Conservation (phyloP, 92 coral and sea anemone species). For the Epizoanthus stellaris region DNA sequence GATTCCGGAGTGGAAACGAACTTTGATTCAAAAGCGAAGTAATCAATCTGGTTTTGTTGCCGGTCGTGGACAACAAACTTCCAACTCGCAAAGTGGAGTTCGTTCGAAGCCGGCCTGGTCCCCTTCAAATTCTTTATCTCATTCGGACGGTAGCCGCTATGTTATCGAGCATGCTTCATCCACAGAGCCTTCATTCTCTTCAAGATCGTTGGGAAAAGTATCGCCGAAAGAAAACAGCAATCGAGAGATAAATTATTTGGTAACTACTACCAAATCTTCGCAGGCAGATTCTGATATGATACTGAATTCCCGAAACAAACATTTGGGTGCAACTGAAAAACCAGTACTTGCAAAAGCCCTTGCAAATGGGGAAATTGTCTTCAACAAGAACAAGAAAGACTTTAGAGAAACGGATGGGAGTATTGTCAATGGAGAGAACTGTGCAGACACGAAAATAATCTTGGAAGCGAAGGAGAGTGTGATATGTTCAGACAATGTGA, state of each 20-base stretch:
- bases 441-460: constrained; percentile 21
- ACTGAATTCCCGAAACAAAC: not conserved
- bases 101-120: not conserved
- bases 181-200: not conserved
- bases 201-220: constrained; percentile 13
- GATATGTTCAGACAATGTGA: constrained; percentile 43
- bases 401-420: constrained; percentile 14
- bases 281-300: not conserved
- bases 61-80: constrained; percentile 47
- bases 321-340: not conserved
- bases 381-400: not conserved
- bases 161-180: constrained; percentile 28
- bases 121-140: constrained; percentile 2
- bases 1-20: constrained; percentile 87
- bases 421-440: constrained; percentile 23
- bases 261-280: constrained; percentile 1
- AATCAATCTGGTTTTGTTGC: constrained; percentile 48
- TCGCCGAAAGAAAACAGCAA: constrained; percentile 26
- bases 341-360: not conserved
- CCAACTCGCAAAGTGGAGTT: constrained; percentile 8
- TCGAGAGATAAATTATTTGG: constrained; percentile 35
- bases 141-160: constrained; percentile 18
- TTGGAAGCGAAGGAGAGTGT: not conserved
- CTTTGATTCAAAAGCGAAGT: constrained; percentile 68
- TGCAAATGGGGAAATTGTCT: not conserved